These are phyloP conservation scores for Peromyscus melanophrys DNA, from an alignment of 2,797 vertebrate species.

Conservation along the genomic window DNA sequence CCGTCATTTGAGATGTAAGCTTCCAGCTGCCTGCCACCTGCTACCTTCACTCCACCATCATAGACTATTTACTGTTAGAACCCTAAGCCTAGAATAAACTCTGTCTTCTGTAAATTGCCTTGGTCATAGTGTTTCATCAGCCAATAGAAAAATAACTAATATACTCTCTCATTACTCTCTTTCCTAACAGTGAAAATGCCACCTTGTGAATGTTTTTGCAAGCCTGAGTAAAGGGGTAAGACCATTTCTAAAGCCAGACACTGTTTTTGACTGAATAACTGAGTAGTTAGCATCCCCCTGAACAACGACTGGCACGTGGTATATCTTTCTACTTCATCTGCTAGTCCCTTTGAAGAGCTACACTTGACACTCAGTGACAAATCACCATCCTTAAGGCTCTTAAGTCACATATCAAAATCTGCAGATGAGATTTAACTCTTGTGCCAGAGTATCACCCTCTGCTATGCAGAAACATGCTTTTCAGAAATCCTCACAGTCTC, in stretches of 20 bases:
- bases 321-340: constrained; percentile 60
- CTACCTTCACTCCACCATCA: background rate
- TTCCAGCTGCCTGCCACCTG: no score
- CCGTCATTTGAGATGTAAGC: background rate
- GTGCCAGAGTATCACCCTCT: background rate
- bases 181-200: background rate
- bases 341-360: constrained; percentile 34
- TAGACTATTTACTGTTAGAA: background rate
- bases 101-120: background rate
- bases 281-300: background rate
- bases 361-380: constrained; percentile 65
- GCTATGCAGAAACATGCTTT: constrained; percentile 16
- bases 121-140: background rate
- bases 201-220: background rate
- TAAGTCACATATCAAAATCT: constrained; percentile 35
- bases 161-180: background rate
- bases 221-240: background rate
- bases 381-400: constrained; percentile 50
- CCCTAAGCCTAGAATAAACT: background rate
- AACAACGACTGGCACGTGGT: constrained; percentile 22
- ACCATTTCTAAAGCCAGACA: background rate
- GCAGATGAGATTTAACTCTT: constrained; percentile 56
- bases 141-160: background rate
- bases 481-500: background rate
- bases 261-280: background rate